Evolutionary conservation across 2,888 invertebrate genomes (phyloP), one percentile per base, ranked within the genome.

Genomic region (Cephus runcator): DNA sequence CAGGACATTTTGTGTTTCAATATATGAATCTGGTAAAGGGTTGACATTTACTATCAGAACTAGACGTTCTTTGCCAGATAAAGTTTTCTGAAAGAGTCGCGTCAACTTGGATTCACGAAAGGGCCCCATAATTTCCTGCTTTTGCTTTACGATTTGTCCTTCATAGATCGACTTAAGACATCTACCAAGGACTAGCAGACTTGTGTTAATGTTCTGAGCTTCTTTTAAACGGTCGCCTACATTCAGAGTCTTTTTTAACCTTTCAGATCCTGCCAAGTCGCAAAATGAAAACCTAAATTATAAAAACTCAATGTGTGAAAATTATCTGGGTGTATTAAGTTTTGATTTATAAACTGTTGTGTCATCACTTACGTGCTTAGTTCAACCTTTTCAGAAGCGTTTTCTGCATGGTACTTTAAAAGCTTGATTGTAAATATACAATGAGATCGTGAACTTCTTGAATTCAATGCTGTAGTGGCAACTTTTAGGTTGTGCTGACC

Each of bases 231-330:
- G 92, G 4, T 95, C 94, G 36, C 98, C 98, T 9, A 94, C 93
- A 90, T 97, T 97, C 73, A 95, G 93, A 0, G 98, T 97, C 87
- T 97, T 97, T 76, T 95, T 95, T 3, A 95, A 93, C 1, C 98
- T 93, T 92, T 99, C 98, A 12, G 97, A 96, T 0, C 99, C 99
- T 74, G 99, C 99, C 84, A 99, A 92, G 93, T 99, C 99, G 91
- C 98, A 98, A 87, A 99, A 96, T 0, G 91, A 82, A 80, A 91
- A 91, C 0, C 97, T 95, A 83, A 97, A 93, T 73, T 34, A 68
- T 73, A 31, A 68, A 35, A 76, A 69, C 2, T 75, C 77, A 77
- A 76, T 73, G 69, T 15, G 12, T 69, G 36, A 76, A 30, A 76
- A 69, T 56, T 34, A 68, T 75, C 9, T 34, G 36, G 40, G 23